These are phyloP conservation scores for Rotaria socialis DNA, from an alignment of 2,888 invertebrate species.

Conservation along the genomic window DNA sequence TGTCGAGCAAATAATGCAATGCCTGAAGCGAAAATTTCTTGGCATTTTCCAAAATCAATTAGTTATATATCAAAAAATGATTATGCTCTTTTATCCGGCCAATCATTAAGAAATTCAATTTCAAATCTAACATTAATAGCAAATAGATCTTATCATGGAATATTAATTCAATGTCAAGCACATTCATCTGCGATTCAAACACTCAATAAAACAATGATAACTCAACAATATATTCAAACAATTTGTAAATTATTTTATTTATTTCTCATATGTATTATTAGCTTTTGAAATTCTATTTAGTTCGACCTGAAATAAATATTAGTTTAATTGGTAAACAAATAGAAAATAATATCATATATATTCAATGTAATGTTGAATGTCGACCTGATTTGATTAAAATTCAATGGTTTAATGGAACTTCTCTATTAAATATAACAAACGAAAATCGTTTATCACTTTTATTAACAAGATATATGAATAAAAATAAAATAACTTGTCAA, in stretches of 20 bases:
- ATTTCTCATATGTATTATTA: no score
- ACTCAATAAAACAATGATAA: neutral
- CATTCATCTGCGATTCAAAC: neutral
- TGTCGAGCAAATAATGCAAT: neutral
- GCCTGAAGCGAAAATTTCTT: neutral
- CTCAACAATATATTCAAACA: conserved; percentile 10
- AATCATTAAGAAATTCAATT: neutral
- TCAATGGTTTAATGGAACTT: neutral
- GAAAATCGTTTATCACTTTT: neutral
- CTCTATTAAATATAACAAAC: neutral
- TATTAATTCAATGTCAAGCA: neutral
- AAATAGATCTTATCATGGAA: neutral
- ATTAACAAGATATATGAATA: neutral
- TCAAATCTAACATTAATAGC: neutral
- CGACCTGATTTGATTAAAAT: neutral
- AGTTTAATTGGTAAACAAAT: neutral
- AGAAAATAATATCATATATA: neutral
- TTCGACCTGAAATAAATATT: neutral
- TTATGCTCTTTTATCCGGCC: neutral
- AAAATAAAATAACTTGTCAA: neutral
- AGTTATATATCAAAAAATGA: conserved; percentile 13
- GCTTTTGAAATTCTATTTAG: neutral
- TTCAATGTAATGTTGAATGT: neutral
- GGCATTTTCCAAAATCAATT: conserved; percentile 15
- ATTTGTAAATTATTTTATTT: neutral